A percentile compares a stretch with the other conserved stretches of the same genome.
phyloP scores from a whole-genome alignment of 2,113 vertebrate species.

The Narcine bancroftii region DNA sequence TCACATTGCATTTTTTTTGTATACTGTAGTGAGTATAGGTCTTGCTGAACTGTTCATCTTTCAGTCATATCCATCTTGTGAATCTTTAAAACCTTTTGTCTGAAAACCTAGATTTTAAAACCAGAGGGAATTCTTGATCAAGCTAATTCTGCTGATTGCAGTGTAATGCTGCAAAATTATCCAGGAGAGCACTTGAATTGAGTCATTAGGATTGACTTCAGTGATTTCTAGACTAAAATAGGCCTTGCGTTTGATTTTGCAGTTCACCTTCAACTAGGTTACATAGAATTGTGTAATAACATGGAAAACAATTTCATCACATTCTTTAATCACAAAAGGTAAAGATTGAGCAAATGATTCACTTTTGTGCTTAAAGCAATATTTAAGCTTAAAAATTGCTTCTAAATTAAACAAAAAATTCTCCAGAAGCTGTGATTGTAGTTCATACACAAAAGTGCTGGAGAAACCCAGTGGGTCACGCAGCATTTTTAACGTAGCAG shows the following conservation, averaged over 20 bases:
- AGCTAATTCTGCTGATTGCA: neutral
- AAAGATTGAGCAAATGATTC: neutral
- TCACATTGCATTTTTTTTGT: too few relatives aligned
- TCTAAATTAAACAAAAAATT: too few relatives aligned
- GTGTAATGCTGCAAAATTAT: neutral
- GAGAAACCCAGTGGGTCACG: too few relatives aligned
- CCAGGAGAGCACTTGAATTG: neutral
- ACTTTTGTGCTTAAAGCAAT: neutral
- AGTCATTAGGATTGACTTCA: neutral
- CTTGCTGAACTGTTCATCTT: too few relatives aligned
- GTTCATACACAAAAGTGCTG: too few relatives aligned
- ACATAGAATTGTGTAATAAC: neutral
- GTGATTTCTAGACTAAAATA: neutral
- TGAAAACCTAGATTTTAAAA: neutral
- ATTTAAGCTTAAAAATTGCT: too few relatives aligned
- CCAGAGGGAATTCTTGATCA: neutral
- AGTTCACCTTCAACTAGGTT: neutral
- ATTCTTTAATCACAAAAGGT: neutral
- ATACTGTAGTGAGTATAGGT: too few relatives aligned
- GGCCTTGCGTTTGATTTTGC: neutral
- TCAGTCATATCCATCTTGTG: too few relatives aligned
- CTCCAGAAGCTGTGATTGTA: too few relatives aligned
- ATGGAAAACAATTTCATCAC: neutral
- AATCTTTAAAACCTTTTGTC: too few relatives aligned
- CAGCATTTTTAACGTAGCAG: too few relatives aligned